A percentile compares a stretch with the other conserved stretches of the same genome.
phyloP scores from a whole-genome alignment of 2,113 vertebrate species.

The Otolemur garnettii region DNA sequence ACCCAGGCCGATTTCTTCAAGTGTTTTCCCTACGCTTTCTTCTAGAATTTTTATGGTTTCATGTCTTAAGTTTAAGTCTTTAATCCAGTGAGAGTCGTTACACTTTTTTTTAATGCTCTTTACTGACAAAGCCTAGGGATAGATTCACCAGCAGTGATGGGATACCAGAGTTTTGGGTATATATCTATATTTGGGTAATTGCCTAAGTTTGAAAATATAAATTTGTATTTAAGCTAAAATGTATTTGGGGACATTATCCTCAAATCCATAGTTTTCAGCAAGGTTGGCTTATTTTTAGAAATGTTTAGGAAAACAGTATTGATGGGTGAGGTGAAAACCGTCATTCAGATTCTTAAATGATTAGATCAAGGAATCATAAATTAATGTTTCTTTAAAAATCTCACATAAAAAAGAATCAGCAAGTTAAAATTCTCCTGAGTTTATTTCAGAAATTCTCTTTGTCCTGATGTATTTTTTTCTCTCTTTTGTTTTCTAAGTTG shows the following conservation, averaged over 20 bases:
- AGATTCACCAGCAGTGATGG: neutral
- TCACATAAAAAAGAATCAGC: neutral
- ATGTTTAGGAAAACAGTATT: neutral
- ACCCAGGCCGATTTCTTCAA: too few relatives aligned
- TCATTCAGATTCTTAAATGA: neutral
- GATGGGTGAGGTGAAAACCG: neutral
- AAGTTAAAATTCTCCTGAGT: neutral
- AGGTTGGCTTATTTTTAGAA: neutral
- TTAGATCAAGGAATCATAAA: neutral
- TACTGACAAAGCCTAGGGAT: neutral
- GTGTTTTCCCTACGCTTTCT: too few relatives aligned
- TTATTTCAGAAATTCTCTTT: slow-evolving; percentile 22
- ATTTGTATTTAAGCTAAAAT: neutral
- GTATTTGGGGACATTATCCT: neutral
- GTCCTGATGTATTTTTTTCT: neutral
- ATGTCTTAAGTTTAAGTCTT: too few relatives aligned
- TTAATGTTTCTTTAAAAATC: neutral
- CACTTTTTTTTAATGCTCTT: neutral
- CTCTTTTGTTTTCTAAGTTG: neutral
- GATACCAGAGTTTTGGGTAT: neutral
- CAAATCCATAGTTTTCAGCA: neutral
- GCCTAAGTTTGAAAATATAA: neutral
- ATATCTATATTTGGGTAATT: neutral
- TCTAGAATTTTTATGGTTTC: too few relatives aligned
- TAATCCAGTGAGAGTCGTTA: too few relatives aligned